These are phyloP conservation scores for Pseudococcus longispinus DNA, from an alignment of 2,888 invertebrate species.

Conservation along the genomic window DNA sequence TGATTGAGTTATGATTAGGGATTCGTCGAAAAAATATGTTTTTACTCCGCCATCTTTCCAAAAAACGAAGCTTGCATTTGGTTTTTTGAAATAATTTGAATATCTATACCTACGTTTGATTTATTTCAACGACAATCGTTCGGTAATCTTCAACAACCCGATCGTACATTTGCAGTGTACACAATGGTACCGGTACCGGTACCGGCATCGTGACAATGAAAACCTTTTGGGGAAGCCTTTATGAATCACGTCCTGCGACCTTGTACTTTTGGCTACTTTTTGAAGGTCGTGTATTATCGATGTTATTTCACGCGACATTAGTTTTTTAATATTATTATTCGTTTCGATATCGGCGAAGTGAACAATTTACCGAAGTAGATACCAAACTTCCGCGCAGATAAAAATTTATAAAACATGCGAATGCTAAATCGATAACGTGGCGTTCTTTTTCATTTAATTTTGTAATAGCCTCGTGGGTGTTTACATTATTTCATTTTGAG, in stretches of 20 bases:
- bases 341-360: neutral
- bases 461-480: neutral
- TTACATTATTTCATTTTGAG: neutral
- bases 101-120: too few species aligned
- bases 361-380: neutral
- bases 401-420: neutral
- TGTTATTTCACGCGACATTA: neutral
- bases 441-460: neutral
- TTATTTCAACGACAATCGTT: neutral
- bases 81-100: too few species aligned
- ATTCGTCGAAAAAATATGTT: too few species aligned
- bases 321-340: neutral
- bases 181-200: neutral
- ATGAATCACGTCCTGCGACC: neutral
- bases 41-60: too few species aligned
- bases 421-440: neutral
- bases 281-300: neutral
- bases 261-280: conserved; percentile 33
- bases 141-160: neutral
- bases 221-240: neutral
- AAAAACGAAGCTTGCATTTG: too few species aligned
- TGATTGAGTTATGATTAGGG: too few species aligned
- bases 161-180: neutral
- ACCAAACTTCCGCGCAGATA: neutral
- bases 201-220: conserved; percentile 3